Base-by-base conservation (phyloP, 2,113 vertebrate genomes). In the Xiphophorus couchianus region DNA sequence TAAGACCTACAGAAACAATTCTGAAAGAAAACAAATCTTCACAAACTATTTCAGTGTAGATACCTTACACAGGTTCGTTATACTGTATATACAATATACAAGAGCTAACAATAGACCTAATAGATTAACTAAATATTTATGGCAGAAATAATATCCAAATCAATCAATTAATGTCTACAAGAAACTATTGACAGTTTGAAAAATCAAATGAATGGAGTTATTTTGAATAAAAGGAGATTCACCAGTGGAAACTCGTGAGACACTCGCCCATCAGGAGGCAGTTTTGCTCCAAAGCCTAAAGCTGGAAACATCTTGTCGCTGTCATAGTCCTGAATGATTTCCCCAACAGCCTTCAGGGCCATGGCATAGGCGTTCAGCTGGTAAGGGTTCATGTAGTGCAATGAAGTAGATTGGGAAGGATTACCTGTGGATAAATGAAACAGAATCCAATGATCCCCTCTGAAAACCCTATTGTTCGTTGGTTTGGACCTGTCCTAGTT, bases 351-450 rank as follows among this genome's bases (percentile, higher is more conserved):
- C 11, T 95, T 96, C 84, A 98, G 95, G 0, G 97, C 97, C 96
- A 98, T 95, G 27, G 97, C 94, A 0, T 98, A 98, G 63, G 97
- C 97, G 1, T 98, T 98, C 88, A 97, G 95, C 95, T 98, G 97
- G 95, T 97, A 98, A 2, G 97, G 97, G 80, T 97, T 98, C 97
- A 98, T 96, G 92, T 98, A 98, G 93, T 98, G 97, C 69, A 98
- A 94, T 0, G 97, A 98, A 0, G 97, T 98, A 77, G 97, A 97
- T 89, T 98, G 97, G 0, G 97, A 98, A 0, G 96, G 97, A 90
- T 97, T 98, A 71, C 96, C 97, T 82, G 54, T 73, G 14, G 72
- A 76, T 19, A 66, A 35, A 54, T 69, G n/a, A 42, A 42, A 14
- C 14, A 42, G 14, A 42, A 15, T 15, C 13, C 14, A 15, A 15